Conservation (phyloP, 2,888 invertebrate species). For the Heliconius cydno region DNA sequence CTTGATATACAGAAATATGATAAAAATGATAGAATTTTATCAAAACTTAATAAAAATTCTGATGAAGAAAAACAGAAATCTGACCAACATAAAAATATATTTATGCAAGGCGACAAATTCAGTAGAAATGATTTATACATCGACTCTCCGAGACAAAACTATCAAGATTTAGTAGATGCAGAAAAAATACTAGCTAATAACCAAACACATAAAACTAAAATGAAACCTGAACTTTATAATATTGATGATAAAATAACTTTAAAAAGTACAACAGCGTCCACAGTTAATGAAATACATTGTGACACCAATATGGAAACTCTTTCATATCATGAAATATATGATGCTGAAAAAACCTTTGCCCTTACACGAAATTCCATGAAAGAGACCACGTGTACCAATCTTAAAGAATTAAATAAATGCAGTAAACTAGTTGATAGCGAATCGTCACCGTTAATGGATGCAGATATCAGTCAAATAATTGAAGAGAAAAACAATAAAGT, state of each 20-base stretch:
- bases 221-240: neutral
- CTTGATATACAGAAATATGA: neutral
- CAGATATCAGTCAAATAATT: neutral
- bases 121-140: neutral
- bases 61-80: neutral
- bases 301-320: constrained; percentile 40
- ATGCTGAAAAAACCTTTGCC: constrained; percentile 52
- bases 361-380: constrained; percentile 34
- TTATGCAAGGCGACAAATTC: neutral
- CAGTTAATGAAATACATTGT: neutral
- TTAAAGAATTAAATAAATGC: neutral
- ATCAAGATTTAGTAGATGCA: constrained; percentile 50
- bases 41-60: neutral
- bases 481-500: neutral
- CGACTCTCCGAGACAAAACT: constrained; percentile 45
- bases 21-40: neutral
- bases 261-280: too few species aligned
- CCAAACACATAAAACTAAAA: neutral
- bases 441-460: neutral
- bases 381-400: constrained; percentile 28
- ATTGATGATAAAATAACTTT: neutral
- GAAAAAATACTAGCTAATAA: constrained; percentile 50
- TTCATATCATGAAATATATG: constrained; percentile 44
- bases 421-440: neutral
- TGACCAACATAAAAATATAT: neutral